These are phyloP conservation scores for Lampropteryx suffumata DNA, from an alignment of 2,888 invertebrate genomes.

Conservation along the genomic window DNA sequence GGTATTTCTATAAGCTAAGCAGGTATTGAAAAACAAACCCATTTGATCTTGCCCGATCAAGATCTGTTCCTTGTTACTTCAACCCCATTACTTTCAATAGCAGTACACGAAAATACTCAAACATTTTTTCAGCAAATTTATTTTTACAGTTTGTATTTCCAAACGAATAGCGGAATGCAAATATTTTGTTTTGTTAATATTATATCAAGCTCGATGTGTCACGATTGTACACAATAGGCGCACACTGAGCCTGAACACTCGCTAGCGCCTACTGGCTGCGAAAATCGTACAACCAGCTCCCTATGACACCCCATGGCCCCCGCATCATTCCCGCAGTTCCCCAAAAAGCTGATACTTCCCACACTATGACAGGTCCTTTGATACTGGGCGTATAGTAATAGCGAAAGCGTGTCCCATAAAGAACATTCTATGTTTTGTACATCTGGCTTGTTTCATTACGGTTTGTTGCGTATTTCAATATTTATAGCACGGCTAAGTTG, in stretches of 20 bases:
- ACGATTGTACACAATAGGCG: conserved; percentile 56
- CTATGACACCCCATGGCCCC: conserved; percentile 33
- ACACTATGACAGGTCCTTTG: conserved; percentile 51
- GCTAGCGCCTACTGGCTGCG: conserved; percentile 49
- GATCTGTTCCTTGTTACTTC: conserved; percentile 31
- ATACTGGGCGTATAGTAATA: conserved; percentile 64
- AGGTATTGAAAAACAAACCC: conserved; percentile 15
- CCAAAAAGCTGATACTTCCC: conserved; percentile 34
- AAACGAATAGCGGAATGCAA: conserved; percentile 42
- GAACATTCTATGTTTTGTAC: conserved; percentile 73
- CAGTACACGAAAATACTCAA: conserved; percentile 28
- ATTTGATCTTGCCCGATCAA: conserved; percentile 27
- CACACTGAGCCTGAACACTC: conserved; percentile 47
- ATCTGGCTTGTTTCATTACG: conserved; percentile 75
- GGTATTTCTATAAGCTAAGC: neutral
- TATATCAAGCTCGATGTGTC: conserved; percentile 54
- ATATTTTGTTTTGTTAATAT: conserved; percentile 57
- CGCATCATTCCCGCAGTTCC: conserved; percentile 42
- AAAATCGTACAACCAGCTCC: conserved; percentile 47
- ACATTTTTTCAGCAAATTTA: conserved; percentile 29
- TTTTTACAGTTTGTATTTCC: conserved; percentile 36
- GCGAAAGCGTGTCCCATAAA: conserved; percentile 74
- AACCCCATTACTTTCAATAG: conserved; percentile 23
- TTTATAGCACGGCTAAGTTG: conserved; percentile 42
- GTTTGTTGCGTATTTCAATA: conserved; percentile 47